Evolutionary conservation across 2,888 invertebrate species (phyloP).

Genomic region (Xanthostigma xanthostigma): DNA sequence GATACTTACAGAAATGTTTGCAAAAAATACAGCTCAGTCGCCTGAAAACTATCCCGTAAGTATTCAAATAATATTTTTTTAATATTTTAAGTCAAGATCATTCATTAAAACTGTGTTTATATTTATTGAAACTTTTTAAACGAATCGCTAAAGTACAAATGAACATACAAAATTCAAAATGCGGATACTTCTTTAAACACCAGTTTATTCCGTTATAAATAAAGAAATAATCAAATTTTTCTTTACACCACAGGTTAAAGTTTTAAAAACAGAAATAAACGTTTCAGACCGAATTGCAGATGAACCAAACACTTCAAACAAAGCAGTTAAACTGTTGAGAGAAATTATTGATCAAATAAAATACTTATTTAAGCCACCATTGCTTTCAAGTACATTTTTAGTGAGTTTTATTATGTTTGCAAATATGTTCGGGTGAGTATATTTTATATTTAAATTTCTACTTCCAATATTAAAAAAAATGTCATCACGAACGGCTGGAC

Average conservation of each 20-base stretch:
- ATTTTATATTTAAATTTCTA: not conserved
- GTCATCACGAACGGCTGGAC: too few species aligned
- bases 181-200: too few species aligned
- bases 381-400: slow-evolving; percentile 37
- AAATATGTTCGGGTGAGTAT: slow-evolving; percentile 50
- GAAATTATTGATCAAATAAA: slow-evolving; percentile 41
- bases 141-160: too few species aligned
- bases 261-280: slow-evolving; percentile 10
- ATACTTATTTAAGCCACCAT: slow-evolving; percentile 37
- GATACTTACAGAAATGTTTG: slow-evolving; percentile 44
- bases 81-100: not conserved
- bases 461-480: too few species aligned
- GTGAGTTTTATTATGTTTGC: slow-evolving; percentile 47
- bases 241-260: too few species aligned
- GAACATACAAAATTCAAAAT: too few species aligned
- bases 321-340: slow-evolving; percentile 26
- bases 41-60: slow-evolving; percentile 33
- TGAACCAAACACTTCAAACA: not conserved
- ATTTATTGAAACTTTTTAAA: too few species aligned
- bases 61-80: slow-evolving; percentile 5
- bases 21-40: slow-evolving; percentile 33
- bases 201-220: too few species aligned
- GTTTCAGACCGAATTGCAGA: slow-evolving; percentile 23
- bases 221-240: too few species aligned
- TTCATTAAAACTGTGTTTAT: too few species aligned